These are phyloP conservation scores for Coptodon rendalli DNA, from an alignment of 2,113 vertebrate genomes.

Conservation along the genomic window DNA sequence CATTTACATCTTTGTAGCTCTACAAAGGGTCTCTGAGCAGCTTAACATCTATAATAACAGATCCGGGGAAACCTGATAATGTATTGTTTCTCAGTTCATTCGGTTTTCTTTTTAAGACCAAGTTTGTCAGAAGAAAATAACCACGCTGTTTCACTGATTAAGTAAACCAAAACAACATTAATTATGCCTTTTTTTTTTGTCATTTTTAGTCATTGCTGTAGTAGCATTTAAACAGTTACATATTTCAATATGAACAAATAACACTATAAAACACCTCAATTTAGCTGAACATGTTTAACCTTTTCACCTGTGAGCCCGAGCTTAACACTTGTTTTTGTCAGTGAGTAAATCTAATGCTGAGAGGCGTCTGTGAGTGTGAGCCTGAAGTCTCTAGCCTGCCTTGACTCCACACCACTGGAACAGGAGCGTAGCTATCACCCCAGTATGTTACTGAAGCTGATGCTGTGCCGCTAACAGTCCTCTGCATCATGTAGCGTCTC, in stretches of 20 bases:
- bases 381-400: not conserved
- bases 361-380: not conserved
- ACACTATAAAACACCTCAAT: not conserved
- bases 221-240: not conserved
- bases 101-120: not conserved
- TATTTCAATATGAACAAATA: not conserved
- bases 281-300: not conserved
- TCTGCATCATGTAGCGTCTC: not conserved
- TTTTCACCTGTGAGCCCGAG: not conserved
- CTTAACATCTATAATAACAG: not conserved
- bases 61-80: not conserved
- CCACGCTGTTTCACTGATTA: not conserved
- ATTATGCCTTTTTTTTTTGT: too few species aligned
- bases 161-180: not conserved
- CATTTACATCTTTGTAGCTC: not conserved
- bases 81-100: not conserved
- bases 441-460: not conserved
- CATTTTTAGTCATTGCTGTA: not conserved
- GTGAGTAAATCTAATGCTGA: not conserved
- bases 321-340: not conserved
- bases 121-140: not conserved
- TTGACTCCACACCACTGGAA: not conserved
- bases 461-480: not conserved
- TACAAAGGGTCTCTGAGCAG: not conserved
- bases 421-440: not conserved